Conservation (phyloP, 2,888 invertebrate species). For the Epistrophella euchroma region DNA sequence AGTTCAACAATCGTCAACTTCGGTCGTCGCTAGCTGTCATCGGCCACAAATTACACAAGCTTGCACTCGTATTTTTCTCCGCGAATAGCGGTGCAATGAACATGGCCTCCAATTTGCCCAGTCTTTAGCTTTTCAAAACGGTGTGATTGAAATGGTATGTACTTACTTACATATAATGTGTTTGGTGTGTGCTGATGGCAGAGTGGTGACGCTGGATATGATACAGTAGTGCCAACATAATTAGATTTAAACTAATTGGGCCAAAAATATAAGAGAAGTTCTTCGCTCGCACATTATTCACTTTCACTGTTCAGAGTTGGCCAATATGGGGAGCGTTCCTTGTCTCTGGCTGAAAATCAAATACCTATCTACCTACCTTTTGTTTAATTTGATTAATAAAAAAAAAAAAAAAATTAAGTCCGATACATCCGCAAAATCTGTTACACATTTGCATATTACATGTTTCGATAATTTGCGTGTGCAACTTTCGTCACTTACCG, state of each 20-base stretch:
- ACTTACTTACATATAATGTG: too few species aligned
- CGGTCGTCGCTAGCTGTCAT: neutral
- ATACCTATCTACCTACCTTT: conserved; percentile 14
- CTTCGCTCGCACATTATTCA: conserved; percentile 30
- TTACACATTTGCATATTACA: conserved; percentile 73
- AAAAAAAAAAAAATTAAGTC: neutral
- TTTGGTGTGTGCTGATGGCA: neutral
- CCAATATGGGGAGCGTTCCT: neutral
- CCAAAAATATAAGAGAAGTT: conserved; percentile 42
- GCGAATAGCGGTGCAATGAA: conserved; percentile 57
- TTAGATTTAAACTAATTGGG: conserved; percentile 72
- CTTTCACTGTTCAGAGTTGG: conserved; percentile 31
- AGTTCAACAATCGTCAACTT: conserved; percentile 53
- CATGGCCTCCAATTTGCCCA: conserved; percentile 71
- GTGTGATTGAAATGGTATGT: conserved; percentile 56
- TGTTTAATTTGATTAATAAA: conserved; percentile 58
- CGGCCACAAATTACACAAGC: conserved; percentile 37
- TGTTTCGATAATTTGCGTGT: conserved; percentile 59
- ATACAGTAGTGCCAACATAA: conserved; percentile 60
- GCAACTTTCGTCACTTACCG: conserved; percentile 73
- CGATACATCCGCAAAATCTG: conserved; percentile 34
- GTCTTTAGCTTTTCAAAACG: conserved; percentile 45
- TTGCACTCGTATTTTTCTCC: conserved; percentile 8
- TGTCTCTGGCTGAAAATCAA: neutral
- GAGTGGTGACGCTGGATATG: conserved; percentile 16